phyloP scores from a whole-genome alignment of 1,140 invertebrate species.

The Paraescarpia echinospica region DNA sequence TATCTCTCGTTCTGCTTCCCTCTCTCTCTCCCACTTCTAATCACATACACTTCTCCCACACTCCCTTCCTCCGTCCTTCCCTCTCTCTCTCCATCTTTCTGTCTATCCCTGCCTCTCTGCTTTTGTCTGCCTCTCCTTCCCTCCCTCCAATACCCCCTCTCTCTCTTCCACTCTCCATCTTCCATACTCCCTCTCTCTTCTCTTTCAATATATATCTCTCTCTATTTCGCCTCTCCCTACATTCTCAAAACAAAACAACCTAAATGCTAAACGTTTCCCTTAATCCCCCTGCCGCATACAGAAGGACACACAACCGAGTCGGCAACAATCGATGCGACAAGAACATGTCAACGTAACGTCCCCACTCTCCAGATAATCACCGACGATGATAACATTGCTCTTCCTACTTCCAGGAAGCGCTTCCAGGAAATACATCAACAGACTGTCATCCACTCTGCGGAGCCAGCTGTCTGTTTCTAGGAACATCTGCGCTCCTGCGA shows the following conservation, averaged over 20 bases:
- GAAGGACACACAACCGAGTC: background rate
- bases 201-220: background rate
- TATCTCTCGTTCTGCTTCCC: too few species aligned
- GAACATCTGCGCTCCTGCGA: background rate
- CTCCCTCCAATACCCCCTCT: background rate
- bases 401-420: background rate
- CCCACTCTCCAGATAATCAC: background rate
- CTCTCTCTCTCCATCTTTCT: background rate
- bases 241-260: background rate
- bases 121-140: background rate
- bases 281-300: too few species aligned
- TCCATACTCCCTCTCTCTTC: background rate
- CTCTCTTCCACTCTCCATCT: background rate
- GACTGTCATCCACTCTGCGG: background rate
- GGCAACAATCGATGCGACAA: background rate
- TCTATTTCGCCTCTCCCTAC: background rate
- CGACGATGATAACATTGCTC: background rate
- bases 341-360: background rate
- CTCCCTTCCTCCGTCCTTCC: background rate
- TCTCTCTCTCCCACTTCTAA: too few species aligned
- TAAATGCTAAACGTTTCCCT: background rate
- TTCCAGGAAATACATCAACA: background rate
- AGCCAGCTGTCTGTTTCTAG: conserved; percentile 3
- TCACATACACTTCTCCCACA: background rate
- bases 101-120: background rate